Percentiles rank a stretch among this genome's conserved stretches.
phyloP scores from a whole-genome alignment of 2,113 vertebrate species.

The Toxostoma redivivum region DNA sequence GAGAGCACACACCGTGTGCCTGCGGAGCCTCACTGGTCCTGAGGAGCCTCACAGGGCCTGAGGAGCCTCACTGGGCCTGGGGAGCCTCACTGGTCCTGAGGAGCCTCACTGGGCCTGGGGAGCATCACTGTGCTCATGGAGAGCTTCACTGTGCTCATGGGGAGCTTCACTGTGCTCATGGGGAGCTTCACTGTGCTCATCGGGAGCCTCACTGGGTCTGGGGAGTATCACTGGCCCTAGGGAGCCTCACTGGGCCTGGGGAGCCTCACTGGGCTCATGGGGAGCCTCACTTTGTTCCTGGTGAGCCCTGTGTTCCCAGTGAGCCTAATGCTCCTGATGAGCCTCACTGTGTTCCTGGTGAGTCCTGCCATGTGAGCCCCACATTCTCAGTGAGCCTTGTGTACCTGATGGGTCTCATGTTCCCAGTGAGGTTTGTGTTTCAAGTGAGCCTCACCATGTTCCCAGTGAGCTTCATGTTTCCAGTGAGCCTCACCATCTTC shows the following conservation, averaged over 20 bases:
- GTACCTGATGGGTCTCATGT: no score
- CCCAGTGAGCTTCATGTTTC: no score
- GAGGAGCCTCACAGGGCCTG: no score
- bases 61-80: neutral
- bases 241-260: no score
- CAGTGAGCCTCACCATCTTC: neutral
- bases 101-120: no score
- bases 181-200: neutral
- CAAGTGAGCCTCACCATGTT: neutral
- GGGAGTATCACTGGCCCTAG: no score
- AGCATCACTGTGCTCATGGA: no score
- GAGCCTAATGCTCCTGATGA: neutral
- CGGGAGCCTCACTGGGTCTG: no score
- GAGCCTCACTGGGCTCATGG: no score
- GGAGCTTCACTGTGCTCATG: neutral
- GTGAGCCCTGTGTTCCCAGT: neutral
- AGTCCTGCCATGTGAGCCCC: neutral
- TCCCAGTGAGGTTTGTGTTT: neutral
- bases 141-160: no score
- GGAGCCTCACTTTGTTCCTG: no score
- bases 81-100: neutral
- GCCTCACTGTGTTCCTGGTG: neutral
- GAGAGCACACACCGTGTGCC: fast-evolving
- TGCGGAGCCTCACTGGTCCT: neutral
- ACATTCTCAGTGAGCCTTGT: neutral